These are phyloP conservation scores for Harpegnathos saltator DNA, from an alignment of 1,140 invertebrate genomes.

Conservation along the genomic window DNA sequence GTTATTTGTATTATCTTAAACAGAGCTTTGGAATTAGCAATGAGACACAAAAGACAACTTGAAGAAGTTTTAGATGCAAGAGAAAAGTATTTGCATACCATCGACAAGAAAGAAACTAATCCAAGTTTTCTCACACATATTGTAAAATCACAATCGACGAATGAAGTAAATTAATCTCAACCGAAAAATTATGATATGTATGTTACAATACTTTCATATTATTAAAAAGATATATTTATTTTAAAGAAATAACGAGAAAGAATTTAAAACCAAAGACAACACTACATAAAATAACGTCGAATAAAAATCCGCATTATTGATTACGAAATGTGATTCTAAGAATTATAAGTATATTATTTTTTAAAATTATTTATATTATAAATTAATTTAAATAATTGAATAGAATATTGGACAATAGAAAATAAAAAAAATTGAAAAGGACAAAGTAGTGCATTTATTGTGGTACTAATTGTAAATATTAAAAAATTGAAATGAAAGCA, in stretches of 20 bases:
- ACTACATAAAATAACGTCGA: neutral
- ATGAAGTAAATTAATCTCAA: constrained; percentile 36
- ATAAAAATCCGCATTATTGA: neutral
- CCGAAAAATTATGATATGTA: neutral
- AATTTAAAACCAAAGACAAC: neutral
- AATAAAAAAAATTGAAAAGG: no score
- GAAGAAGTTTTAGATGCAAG: constrained; percentile 93
- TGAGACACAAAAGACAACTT: constrained; percentile 92
- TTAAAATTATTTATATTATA: no score
- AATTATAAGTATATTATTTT: no score
- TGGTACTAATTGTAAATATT: no score
- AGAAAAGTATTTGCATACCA: constrained; percentile 90
- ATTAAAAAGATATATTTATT: constrained; percentile 14
- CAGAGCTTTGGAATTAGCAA: constrained; percentile 94
- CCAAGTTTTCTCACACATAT: constrained; percentile 79
- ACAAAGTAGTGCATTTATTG: no score
- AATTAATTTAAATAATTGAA: no score
- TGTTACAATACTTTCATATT: neutral
- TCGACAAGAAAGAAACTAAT: constrained; percentile 93
- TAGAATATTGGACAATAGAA: no score
- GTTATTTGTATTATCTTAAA: neutral
- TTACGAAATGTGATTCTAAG: no score
- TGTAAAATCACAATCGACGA: constrained; percentile 56
- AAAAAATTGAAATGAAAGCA: no score
- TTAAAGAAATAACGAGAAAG: constrained; percentile 6